Percentiles rank a stretch among this genome's conserved stretches.
Conservation (phyloP, 2,113 vertebrate genomes). For the Aplodontia rufa region DNA sequence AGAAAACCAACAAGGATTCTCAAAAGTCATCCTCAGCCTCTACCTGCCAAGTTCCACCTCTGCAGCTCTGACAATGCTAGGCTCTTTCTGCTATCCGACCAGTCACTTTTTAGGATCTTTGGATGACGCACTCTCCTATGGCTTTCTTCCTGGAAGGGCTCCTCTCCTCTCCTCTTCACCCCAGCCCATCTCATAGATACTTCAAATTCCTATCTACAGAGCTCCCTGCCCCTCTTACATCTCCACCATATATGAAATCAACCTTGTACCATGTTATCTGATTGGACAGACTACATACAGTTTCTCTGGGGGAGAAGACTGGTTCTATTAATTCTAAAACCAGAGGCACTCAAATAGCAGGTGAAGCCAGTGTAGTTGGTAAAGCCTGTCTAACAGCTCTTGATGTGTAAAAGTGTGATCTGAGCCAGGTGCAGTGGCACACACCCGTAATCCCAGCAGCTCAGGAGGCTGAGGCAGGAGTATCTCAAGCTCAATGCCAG, state of each 20-base stretch:
- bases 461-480: no score
- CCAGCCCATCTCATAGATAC: neutral
- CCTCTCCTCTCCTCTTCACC: neutral
- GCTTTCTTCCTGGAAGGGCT: no score
- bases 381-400: accelerated
- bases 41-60: no score
- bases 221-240: accelerated
- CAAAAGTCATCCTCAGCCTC: neutral
- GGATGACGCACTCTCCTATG: neutral
- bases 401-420: no score
- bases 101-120: neutral
- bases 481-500: no score
- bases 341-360: accelerated
- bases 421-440: no score
- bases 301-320: accelerated
- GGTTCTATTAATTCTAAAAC: no score
- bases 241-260: neutral
- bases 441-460: no score
- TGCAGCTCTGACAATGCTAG: no score
- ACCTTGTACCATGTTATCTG: neutral
- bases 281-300: neutral
- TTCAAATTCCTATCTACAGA: neutral
- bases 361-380: accelerated
- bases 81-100: neutral
- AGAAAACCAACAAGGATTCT: accelerated